A percentile compares a stretch with the other conserved stretches of the same genome.
These are phyloP conservation scores for Camponotus pennsylvanicus DNA, from an alignment of 1,140 invertebrate genomes.

Conservation along the genomic window DNA sequence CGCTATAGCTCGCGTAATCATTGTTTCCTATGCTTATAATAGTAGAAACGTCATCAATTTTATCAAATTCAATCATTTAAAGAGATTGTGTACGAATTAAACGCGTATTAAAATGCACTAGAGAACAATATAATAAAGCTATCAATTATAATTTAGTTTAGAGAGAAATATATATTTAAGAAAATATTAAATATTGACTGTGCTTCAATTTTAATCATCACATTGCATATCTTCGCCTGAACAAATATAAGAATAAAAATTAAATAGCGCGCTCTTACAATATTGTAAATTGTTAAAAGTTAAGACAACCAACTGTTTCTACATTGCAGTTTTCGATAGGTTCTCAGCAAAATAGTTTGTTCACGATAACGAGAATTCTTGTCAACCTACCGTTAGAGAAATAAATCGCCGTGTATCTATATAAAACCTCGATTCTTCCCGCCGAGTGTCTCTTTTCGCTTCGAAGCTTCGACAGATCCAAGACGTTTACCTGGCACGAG, in stretches of 20 bases:
- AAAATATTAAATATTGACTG: too few relatives aligned
- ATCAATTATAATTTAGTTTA: not conserved
- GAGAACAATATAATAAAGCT: not conserved
- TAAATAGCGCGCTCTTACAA: not conserved
- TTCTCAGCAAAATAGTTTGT: slow-evolving; percentile 35
- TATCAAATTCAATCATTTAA: not conserved
- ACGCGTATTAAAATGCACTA: not conserved
- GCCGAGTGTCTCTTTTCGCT: slow-evolving; percentile 57
- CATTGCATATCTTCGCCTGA: too few relatives aligned
- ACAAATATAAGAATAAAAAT: too few relatives aligned
- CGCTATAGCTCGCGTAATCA: slow-evolving; percentile 4
- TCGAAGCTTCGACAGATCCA: slow-evolving; percentile 60
- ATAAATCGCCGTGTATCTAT: slow-evolving; percentile 52
- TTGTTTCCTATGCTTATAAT: slow-evolving; percentile 7
- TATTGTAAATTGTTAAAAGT: not conserved
- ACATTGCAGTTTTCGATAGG: slow-evolving; percentile 4
- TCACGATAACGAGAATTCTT: slow-evolving; percentile 61
- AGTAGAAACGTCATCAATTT: not conserved
- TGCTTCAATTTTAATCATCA: too few relatives aligned
- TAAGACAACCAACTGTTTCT: slow-evolving; percentile 19
- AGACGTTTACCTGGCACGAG: slow-evolving; percentile 68
- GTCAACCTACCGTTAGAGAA: slow-evolving; percentile 57
- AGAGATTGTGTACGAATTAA: not conserved
- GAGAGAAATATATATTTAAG: too few relatives aligned
- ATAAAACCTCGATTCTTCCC: slow-evolving; percentile 65